phyloP scores from a whole-genome alignment of 2,113 vertebrate genomes.

The Ciconia maguari region DNA sequence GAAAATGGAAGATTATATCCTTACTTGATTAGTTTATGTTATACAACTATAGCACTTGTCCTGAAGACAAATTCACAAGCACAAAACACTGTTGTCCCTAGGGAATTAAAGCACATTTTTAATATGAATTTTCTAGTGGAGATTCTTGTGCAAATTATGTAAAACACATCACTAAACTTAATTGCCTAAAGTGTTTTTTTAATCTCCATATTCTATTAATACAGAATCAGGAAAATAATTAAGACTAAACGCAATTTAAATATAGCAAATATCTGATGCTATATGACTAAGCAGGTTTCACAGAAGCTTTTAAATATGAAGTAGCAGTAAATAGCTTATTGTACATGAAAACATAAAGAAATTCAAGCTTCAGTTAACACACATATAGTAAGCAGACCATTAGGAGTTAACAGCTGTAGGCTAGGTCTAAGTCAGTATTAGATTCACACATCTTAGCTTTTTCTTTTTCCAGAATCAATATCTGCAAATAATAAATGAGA shows the following conservation, averaged over 20 bases:
- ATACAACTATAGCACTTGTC: neutral
- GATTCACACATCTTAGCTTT: constrained; percentile 82
- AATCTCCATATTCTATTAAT: neutral
- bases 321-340: neutral
- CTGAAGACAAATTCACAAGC: neutral
- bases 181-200: neutral
- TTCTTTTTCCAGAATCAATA: constrained; percentile 92
- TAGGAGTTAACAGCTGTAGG: constrained; percentile 85
- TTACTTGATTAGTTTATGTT: neutral
- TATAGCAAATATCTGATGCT: neutral
- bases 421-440: constrained; percentile 84
- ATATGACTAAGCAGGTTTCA: neutral
- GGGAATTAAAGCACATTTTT: neutral
- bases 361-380: constrained; percentile 27
- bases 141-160: neutral
- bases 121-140: neutral
- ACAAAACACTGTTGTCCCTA: neutral
- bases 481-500: constrained; percentile 99
- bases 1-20: neutral
- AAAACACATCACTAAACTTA: neutral
- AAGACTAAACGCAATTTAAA: neutral
- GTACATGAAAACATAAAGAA: constrained; percentile 38
- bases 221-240: constrained; percentile 12
- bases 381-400: constrained; percentile 53
- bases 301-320: constrained; percentile 14